A percentile compares a stretch with the other conserved stretches of the same genome.
Conservation (phyloP, 2,797 vertebrate species). For the Chaenodraco wilsoni region DNA sequence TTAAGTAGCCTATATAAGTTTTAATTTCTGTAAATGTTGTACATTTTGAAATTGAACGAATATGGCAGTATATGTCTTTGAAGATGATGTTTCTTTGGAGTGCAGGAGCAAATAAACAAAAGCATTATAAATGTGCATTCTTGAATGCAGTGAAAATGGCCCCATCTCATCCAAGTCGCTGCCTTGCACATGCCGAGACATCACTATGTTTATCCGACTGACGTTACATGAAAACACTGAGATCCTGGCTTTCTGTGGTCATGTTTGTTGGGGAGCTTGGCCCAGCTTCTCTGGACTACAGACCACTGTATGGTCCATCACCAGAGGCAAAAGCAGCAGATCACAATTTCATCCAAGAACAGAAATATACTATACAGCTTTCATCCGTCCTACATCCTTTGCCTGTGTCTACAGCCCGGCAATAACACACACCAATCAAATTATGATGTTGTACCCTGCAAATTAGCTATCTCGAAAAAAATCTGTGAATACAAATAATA, state of each 20-base stretch:
- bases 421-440: constrained; percentile 9
- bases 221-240: constrained; percentile 25
- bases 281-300: constrained; percentile 34
- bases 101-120: constrained; percentile 34
- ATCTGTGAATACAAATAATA: neutral
- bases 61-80: neutral
- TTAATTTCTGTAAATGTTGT: neutral
- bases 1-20: neutral
- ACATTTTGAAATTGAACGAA: neutral
- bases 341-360: constrained; percentile 32
- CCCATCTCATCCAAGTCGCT: constrained; percentile 32
- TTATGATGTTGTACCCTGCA: constrained; percentile 3
- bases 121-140: neutral
- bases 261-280: constrained; percentile 34
- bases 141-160: constrained; percentile 24
- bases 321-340: constrained; percentile 25
- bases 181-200: constrained; percentile 28
- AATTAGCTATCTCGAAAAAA: neutral
- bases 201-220: constrained; percentile 44
- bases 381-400: constrained; percentile 1
- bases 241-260: constrained; percentile 28
- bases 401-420: neutral
- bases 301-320: constrained; percentile 25
- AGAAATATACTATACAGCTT: constrained; percentile 12
- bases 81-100: constrained; percentile 29